These are phyloP conservation scores for Periophthalmus modestus DNA, from an alignment of 2,113 vertebrate genomes.

Conservation along the genomic window DNA sequence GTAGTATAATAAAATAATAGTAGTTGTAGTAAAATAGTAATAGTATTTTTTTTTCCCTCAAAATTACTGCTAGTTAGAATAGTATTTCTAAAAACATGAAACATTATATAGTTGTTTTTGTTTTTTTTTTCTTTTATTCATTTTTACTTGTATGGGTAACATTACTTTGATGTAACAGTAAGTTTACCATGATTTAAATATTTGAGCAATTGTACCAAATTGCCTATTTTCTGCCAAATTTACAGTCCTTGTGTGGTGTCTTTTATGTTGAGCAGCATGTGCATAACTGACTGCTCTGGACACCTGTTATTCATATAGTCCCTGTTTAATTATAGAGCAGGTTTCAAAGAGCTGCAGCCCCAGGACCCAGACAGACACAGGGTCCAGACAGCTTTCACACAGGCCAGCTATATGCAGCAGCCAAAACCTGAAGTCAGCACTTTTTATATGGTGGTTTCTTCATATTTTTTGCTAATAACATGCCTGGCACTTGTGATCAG, in stretches of 20 bases:
- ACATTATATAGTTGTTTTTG: too few species aligned
- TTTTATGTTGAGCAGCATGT: constrained; percentile 50
- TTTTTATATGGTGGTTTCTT: background rate
- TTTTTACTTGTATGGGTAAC: too few species aligned
- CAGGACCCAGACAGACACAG: constrained; percentile 26
- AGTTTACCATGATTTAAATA: background rate
- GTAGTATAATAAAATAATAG: too few species aligned
- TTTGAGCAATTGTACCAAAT: background rate
- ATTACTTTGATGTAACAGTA: background rate
- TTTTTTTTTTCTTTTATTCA: too few species aligned
- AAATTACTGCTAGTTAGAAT: too few species aligned
- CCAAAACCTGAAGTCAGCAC: constrained; percentile 24
- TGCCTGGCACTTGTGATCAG: background rate
- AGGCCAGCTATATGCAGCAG: constrained; percentile 28
- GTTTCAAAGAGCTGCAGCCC: constrained; percentile 64
- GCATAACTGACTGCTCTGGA: constrained; percentile 65
- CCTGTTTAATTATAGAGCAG: constrained; percentile 73
- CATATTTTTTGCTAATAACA: constrained; percentile 5
- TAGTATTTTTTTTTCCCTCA: too few species aligned
- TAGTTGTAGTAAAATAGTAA: too few species aligned
- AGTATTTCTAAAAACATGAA: too few species aligned
- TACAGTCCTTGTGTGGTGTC: constrained; percentile 15
- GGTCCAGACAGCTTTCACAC: constrained; percentile 37
- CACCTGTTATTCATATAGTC: constrained; percentile 62
- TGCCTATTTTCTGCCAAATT: background rate